Percentiles rank a stretch among this genome's conserved stretches.
phyloP scores from a whole-genome alignment of 2,888 invertebrate genomes.

The Platypus cylindrus region DNA sequence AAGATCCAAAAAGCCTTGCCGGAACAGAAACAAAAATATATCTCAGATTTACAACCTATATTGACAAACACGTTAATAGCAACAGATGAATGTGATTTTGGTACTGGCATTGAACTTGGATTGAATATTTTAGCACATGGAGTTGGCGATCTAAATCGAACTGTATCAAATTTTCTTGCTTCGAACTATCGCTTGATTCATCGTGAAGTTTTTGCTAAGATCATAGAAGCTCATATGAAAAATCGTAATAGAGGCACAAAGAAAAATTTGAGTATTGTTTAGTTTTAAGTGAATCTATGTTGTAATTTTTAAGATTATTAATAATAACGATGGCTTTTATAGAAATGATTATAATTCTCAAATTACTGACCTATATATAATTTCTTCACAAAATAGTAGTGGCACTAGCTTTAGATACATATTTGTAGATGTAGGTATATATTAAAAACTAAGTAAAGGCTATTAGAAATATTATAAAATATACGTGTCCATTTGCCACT shows the following conservation, averaged over 20 bases:
- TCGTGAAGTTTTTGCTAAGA: conserved; percentile 58
- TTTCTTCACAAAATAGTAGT: too few relatives aligned
- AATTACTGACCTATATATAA: too few relatives aligned
- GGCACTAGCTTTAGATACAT: too few relatives aligned
- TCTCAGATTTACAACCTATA: conserved; percentile 61
- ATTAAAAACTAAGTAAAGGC: too few relatives aligned
- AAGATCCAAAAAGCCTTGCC: conserved; percentile 49
- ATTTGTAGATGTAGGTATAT: too few relatives aligned
- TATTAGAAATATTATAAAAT: too few relatives aligned
- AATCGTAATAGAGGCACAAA: conserved; percentile 48
- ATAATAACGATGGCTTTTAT: too few relatives aligned
- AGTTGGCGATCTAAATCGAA: conserved; percentile 50
- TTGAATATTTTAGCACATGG: conserved; percentile 75
- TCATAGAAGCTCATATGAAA: conserved; percentile 62
- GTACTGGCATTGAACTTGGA: conserved; percentile 81
- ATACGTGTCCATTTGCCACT: too few relatives aligned
- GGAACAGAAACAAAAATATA: conserved; percentile 44
- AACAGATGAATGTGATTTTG: conserved; percentile 90
- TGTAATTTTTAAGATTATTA: conserved; percentile 19
- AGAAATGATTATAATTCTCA: too few relatives aligned
- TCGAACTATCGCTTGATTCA: conserved; percentile 66
- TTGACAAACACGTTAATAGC: conserved; percentile 79
- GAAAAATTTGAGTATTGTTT: conserved; percentile 39
- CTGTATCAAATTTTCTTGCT: conserved; percentile 50
- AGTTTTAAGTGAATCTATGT: conserved; percentile 4